Evolutionary conservation across 2,888 invertebrate genomes (phyloP).

Genomic region (Eretmocerus hayati): DNA sequence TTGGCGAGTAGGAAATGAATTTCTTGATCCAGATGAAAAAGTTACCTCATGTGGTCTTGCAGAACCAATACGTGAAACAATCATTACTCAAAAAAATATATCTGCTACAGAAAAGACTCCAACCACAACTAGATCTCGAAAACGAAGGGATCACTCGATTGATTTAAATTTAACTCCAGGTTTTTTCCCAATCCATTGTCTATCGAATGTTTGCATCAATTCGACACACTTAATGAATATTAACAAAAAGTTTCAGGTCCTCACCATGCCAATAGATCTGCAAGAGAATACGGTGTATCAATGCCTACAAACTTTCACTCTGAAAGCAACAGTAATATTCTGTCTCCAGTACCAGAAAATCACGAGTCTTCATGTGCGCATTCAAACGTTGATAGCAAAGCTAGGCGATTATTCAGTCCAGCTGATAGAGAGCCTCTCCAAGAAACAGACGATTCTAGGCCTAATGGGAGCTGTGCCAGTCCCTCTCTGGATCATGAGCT

Average conservation of each 20-base stretch:
- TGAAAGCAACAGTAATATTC: conserved; percentile 15
- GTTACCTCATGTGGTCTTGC: conserved; percentile 8
- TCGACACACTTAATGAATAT: too few species aligned
- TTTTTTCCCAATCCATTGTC: too few species aligned
- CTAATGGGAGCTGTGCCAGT: too few species aligned
- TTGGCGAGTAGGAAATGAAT: conserved; percentile 62
- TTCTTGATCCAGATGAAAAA: conserved; percentile 41
- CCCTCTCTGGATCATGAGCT: conserved; percentile 23
- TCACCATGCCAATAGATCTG: too few species aligned
- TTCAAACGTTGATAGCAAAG: conserved; percentile 42
- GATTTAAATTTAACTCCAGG: conserved; percentile 12
- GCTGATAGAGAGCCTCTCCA: not conserved
- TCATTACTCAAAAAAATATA: not conserved
- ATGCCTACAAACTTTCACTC: too few species aligned
- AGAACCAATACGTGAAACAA: not conserved
- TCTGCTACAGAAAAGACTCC: conserved; percentile 12
- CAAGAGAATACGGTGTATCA: too few species aligned
- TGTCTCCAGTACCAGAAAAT: conserved; percentile 42
- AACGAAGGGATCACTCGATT: conserved; percentile 5
- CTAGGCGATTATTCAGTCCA: conserved; percentile 51
- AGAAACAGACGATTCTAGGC: conserved; percentile 22
- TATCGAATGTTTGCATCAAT: too few species aligned
- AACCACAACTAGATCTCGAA: not conserved
- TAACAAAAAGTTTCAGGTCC: too few species aligned
- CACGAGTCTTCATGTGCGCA: conserved; percentile 13